Evolutionary conservation across 2,797 vertebrate species (phyloP).

Genomic region (Antennarius maculatus): DNA sequence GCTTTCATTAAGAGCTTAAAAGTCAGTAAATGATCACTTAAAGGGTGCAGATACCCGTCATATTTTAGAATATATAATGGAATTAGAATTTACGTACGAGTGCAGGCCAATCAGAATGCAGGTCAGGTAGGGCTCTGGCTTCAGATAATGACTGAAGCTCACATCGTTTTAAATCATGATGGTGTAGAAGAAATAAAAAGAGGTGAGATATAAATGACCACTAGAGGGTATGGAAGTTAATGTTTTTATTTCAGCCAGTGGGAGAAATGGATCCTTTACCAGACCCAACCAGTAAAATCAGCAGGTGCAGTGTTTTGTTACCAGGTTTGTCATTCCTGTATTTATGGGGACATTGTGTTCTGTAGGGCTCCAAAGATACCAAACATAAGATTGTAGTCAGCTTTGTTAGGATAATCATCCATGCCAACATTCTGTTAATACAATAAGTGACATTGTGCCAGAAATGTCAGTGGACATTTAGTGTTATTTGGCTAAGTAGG

Average conservation of each 20-base stretch:
- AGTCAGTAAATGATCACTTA: too few relatives aligned
- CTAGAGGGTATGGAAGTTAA: not conserved
- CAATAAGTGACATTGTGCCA: constrained; percentile 43
- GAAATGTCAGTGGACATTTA: constrained; percentile 27
- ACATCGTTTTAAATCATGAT: not conserved
- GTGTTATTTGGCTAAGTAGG: constrained; percentile 20
- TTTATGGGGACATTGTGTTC: not conserved
- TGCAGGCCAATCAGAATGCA: constrained; percentile 7
- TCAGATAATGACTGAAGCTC: not conserved
- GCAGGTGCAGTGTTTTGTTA: not conserved
- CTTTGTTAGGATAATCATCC: not conserved
- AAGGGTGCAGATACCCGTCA: too few relatives aligned
- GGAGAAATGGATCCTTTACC: not conserved
- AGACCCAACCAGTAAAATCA: constrained; percentile 3
- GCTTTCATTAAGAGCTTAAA: too few relatives aligned
- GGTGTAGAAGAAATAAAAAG: not conserved
- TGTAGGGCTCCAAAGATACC: constrained; percentile 38
- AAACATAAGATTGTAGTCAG: constrained; percentile 25
- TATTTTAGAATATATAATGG: constrained; percentile 11
- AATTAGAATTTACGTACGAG: constrained; percentile 39
- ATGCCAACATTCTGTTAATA: constrained; percentile 38
- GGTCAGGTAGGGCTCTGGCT: not conserved
- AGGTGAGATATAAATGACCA: constrained; percentile 27
- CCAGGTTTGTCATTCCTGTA: not conserved
- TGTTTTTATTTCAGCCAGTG: constrained; percentile 1